phyloP scores from a whole-genome alignment of 2,797 vertebrate genomes.

The Balearica regulorum region DNA sequence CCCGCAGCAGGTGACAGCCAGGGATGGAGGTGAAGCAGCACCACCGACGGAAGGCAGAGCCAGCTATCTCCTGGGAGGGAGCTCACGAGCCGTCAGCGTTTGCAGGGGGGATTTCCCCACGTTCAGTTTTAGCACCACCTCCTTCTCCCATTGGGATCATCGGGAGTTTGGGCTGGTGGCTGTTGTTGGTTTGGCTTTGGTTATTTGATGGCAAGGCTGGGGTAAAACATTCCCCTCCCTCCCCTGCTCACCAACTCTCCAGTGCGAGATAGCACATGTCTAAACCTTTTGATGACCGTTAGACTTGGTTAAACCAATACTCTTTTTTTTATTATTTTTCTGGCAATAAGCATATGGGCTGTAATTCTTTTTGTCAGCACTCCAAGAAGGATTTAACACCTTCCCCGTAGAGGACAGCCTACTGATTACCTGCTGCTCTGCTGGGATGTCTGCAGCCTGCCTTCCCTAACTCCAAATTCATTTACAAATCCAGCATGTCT shows the following conservation, averaged over 20 bases:
- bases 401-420: background rate
- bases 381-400: constrained; percentile 65
- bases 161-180: background rate
- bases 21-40: background rate
- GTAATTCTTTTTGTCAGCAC: constrained; percentile 44
- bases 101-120: background rate
- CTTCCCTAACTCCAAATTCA: background rate
- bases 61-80: background rate
- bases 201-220: background rate
- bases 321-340: constrained; percentile 11
- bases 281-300: constrained; percentile 1
- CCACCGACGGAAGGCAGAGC: background rate
- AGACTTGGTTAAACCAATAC: constrained; percentile 17
- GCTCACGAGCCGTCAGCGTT: background rate
- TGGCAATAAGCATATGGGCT: constrained; percentile 47
- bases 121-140: background rate
- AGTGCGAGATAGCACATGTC: background rate
- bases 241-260: background rate
- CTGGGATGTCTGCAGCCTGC: constrained; percentile 37
- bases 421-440: constrained; percentile 46
- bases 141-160: background rate
- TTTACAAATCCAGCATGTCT: constrained; percentile 3
- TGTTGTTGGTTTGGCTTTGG: background rate
- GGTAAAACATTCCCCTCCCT: background rate
- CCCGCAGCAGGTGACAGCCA: background rate